A percentile compares a stretch with the other conserved stretches of the same genome.
Evolutionary conservation across 2,888 invertebrate genomes (phyloP).

Genomic region (Eurytoma californica): DNA sequence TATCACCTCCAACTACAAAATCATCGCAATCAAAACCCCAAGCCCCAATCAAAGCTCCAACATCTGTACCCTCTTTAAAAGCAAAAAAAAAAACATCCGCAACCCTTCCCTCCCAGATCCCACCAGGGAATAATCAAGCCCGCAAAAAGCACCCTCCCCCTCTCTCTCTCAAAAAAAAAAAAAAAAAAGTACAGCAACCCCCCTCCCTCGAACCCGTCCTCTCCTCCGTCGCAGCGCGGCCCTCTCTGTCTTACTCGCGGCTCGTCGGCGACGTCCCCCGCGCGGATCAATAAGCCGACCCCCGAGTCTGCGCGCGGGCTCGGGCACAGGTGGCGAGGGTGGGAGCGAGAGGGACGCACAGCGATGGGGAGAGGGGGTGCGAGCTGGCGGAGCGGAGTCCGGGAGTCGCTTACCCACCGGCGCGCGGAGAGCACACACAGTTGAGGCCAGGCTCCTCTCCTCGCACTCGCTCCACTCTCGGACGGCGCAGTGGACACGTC

Average conservation of each 20-base stretch:
- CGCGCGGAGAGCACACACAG: no score
- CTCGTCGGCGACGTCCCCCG: slow-evolving; percentile 1
- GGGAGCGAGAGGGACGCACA: slow-evolving; percentile 1
- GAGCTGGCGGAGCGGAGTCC: slow-evolving; percentile 19
- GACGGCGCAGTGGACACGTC: slow-evolving; percentile 7
- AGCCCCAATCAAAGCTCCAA: not conserved
- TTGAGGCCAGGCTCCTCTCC: not conserved
- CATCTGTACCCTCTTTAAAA: not conserved
- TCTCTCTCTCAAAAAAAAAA: no score
- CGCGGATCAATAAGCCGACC: not conserved
- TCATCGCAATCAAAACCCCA: not conserved
- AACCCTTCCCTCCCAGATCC: not conserved
- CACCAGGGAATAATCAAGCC: not conserved
- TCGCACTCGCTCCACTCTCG: not conserved
- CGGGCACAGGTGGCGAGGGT: not conserved
- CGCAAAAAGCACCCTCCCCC: not conserved
- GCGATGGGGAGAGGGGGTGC: slow-evolving; percentile 2
- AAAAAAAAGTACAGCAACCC: not conserved
- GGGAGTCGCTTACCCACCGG: slow-evolving; percentile 29
- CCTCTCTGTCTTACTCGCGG: not conserved
- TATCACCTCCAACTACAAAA: no score
- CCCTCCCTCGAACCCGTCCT: not conserved
- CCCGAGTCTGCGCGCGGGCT: slow-evolving; percentile 21
- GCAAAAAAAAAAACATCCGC: not conserved
- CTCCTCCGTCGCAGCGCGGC: not conserved